Evolutionary conservation across 2,113 vertebrate genomes (phyloP).

Genomic region (Cyphomyrus discorhynchus): DNA sequence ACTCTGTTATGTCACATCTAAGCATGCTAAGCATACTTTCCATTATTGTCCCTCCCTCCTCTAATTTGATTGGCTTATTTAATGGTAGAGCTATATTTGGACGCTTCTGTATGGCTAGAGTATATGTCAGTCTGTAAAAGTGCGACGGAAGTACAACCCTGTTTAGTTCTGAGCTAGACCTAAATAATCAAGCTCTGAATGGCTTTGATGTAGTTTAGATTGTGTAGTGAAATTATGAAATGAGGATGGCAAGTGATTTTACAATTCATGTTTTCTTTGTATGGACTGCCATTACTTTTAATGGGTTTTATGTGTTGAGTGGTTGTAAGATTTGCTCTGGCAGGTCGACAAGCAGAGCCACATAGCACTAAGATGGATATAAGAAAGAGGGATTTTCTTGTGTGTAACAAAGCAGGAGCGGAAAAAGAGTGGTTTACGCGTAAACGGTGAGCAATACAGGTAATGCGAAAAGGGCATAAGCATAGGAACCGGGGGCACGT

Average conservation of each 20-base stretch:
- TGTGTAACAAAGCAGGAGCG: not conserved
- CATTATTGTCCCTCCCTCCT: not conserved
- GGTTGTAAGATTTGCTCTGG: not conserved
- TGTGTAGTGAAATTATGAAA: not conserved
- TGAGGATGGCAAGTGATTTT: not conserved
- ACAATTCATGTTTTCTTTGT: not conserved
- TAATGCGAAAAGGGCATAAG: not conserved
- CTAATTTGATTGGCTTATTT: conserved; percentile 5
- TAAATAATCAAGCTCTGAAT: conserved; percentile 10
- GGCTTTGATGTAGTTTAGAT: not conserved
- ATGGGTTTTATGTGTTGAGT: not conserved
- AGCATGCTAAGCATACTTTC: not conserved
- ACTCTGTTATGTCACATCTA: not conserved
- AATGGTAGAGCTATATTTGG: not conserved
- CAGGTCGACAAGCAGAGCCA: not conserved
- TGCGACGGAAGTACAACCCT: conserved; percentile 3
- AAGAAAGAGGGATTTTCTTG: not conserved
- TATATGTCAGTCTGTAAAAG: not conserved
- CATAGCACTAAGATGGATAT: not conserved
- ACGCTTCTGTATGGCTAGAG: not conserved
- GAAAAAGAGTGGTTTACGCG: not conserved
- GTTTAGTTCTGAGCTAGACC: not conserved
- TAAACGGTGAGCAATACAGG: not conserved
- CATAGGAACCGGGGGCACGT: not conserved
- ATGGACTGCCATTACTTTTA: not conserved